Percentiles rank a stretch among this genome's conserved stretches.
Evolutionary conservation across 2,113 vertebrate species (phyloP).

Genomic region (Hippocampus mohnikei): DNA sequence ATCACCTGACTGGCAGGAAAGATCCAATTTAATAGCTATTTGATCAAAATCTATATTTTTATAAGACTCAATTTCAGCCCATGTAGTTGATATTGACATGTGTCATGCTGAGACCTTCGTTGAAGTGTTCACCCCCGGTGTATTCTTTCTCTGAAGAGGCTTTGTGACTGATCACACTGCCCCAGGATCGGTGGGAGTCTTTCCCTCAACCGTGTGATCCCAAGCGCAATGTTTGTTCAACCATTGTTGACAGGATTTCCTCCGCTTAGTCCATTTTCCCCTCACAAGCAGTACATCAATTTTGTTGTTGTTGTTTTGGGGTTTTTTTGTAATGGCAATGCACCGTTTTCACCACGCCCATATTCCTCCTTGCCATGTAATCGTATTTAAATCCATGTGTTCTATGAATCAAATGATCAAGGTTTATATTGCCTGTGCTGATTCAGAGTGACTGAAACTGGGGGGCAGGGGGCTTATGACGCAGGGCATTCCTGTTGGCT

Average conservation of each 20-base stretch:
- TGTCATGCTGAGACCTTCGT: background rate
- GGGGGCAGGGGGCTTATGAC: slow-evolving; percentile 22
- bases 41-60: background rate
- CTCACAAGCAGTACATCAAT: slow-evolving; percentile 5
- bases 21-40: background rate
- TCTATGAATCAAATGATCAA: slow-evolving; percentile 13
- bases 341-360: background rate
- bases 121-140: background rate
- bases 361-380: background rate
- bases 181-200: slow-evolving; percentile 27
- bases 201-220: slow-evolving; percentile 43
- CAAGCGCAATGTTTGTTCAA: slow-evolving; percentile 55
- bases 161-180: slow-evolving; percentile 26
- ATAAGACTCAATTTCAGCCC: background rate
- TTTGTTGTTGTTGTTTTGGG: background rate
- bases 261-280: slow-evolving; percentile 36
- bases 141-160: background rate
- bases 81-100: background rate
- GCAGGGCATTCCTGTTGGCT: slow-evolving; percentile 51
- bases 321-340: background rate
- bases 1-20: background rate
- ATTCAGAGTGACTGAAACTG: slow-evolving; percentile 14
- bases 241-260: slow-evolving; percentile 68
- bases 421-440: background rate
- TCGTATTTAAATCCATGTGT: background rate